Evolutionary conservation across 2,888 invertebrate genomes (phyloP), one percentile per base, ranked within the genome.

Genomic region (Xanthorhoe spadicearia): DNA sequence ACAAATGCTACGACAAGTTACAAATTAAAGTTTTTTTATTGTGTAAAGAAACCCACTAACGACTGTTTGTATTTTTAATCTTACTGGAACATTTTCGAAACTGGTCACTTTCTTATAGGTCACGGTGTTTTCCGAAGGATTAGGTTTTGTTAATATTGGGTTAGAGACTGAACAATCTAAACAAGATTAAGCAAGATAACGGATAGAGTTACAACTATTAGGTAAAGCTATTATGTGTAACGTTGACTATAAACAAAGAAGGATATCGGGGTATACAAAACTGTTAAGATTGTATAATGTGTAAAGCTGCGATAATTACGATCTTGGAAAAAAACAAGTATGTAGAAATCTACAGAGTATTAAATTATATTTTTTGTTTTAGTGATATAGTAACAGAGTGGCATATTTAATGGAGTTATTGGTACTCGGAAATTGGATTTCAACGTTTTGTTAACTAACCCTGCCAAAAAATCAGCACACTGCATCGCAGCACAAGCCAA

Each of bases 111-210:
- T 76, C 83, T 90, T 90, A 90, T 89, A 90, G 70, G 70, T 61
- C 70, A 65, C 76, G 74, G 66, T 84, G 86, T 86, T 84, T 81
- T 80, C 57, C 71, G 59, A 80, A 78, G 81, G 87, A 79, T 85
- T 86, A 85, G 76, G 75, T 66, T 62, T 66, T 69, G 84, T 82
- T 86, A 85, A 85, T 86, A 84, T 85, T 87, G 75, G 87, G 81
- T 78, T 79, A 81, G 80, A 79, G 70, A 75, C 74, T 79, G 75
- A 77, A 79, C 77, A 83, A 79, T 84, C 76, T 82, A 84, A 85
- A 87, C 86, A 86, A 80, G 84, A 84, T 85, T 87, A 82, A 23
- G 23, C 23, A 23, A 77, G 85, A 89, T 89, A 87, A 86, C 74
- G 74, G 66, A 70, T 73, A 70, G 82, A 86, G 82, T 80, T 85